phyloP scores from a whole-genome alignment of 2,888 invertebrate genomes.

The Andricus curvator region DNA sequence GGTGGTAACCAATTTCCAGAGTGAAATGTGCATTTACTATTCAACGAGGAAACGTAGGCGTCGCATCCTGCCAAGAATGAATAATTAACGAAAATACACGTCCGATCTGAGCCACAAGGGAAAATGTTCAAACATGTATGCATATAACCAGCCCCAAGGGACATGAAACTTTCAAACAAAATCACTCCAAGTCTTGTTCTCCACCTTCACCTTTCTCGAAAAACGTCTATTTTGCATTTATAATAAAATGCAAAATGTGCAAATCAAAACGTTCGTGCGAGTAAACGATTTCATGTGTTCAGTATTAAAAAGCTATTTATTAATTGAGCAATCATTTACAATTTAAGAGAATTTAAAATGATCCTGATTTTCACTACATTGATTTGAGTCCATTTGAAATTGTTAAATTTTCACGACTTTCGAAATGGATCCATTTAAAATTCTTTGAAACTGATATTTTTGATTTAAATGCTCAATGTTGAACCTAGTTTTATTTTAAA shows the following conservation, averaged over 20 bases:
- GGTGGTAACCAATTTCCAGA: slow-evolving; percentile 45
- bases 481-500: no score
- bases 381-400: no score
- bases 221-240: not conserved
- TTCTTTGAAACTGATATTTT: no score
- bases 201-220: not conserved
- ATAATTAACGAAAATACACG: slow-evolving; percentile 57
- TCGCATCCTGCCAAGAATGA: slow-evolving; percentile 52
- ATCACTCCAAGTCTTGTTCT: slow-evolving; percentile 2
- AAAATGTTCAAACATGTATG: slow-evolving; percentile 36
- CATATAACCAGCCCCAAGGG: slow-evolving; percentile 22
- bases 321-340: no score
- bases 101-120: slow-evolving; percentile 31
- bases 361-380: no score
- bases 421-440: no score
- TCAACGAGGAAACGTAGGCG: slow-evolving; percentile 49
- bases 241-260: not conserved
- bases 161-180: slow-evolving; percentile 23
- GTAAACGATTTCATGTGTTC: not conserved
- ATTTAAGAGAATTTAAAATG: no score
- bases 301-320: no score
- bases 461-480: no score
- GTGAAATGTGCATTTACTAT: slow-evolving; percentile 51
- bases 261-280: no score
- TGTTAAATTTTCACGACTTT: no score